Percentiles rank a stretch among this genome's conserved stretches.
Evolutionary conservation across 2,888 invertebrate species (phyloP).

Genomic region (Amiota mariae): DNA sequence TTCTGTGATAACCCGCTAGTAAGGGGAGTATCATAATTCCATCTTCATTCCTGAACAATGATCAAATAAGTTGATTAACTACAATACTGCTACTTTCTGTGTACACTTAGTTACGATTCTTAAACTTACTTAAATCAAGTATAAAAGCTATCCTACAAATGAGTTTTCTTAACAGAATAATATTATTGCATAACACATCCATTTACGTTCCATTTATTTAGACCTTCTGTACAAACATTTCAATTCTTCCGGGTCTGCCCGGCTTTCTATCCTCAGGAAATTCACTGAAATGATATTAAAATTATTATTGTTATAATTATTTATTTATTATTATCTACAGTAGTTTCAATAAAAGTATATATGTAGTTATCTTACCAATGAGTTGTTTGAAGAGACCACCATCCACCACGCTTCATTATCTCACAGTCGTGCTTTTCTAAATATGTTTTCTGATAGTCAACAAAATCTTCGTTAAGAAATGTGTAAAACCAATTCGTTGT

Average conservation of each 20-base stretch:
- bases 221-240: constrained; percentile 12
- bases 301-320: neutral
- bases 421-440: constrained; percentile 39
- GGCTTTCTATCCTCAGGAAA: constrained; percentile 50
- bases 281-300: constrained; percentile 37
- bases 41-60: too few species aligned
- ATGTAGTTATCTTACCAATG: constrained; percentile 3
- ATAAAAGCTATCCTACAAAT: constrained; percentile 16
- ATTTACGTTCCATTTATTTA: neutral
- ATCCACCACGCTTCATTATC: constrained; percentile 46
- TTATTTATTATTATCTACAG: neutral
- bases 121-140: too few species aligned
- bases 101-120: too few species aligned
- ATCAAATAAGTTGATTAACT: too few species aligned
- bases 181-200: too few species aligned
- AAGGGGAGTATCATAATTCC: too few species aligned
- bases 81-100: too few species aligned
- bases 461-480: constrained; percentile 36
- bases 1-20: too few species aligned
- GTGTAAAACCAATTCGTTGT: constrained; percentile 51
- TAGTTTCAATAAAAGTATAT: too few species aligned
- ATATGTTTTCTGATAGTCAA: neutral
- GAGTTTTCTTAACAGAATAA: neutral
- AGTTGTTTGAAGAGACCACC: constrained; percentile 46
- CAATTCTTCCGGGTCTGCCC: neutral